Evolutionary conservation across 2,888 invertebrate genomes (phyloP).

Genomic region (Leptopterna dolabrata): DNA sequence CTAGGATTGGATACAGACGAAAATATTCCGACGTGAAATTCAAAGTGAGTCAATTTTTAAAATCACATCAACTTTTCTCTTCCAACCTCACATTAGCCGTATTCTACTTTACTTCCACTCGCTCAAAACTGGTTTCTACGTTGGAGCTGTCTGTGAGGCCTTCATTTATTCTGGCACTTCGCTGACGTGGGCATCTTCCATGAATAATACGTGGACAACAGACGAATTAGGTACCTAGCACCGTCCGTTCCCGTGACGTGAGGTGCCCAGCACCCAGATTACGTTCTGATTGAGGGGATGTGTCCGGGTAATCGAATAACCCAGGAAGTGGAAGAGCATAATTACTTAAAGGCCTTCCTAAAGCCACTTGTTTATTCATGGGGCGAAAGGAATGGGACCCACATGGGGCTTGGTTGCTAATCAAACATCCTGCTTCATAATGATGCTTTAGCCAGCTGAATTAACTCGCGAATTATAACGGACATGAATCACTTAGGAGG

Average conservation of each 20-base stretch:
- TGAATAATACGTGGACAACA: neutral
- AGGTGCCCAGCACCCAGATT: neutral
- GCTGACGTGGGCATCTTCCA: neutral
- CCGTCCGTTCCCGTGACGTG: neutral
- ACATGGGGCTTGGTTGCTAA: constrained; percentile 44
- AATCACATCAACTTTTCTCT: too few species aligned
- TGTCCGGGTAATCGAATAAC: constrained; percentile 45
- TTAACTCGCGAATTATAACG: constrained; percentile 5
- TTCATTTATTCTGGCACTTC: too few species aligned
- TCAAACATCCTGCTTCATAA: constrained; percentile 34
- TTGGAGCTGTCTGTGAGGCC: too few species aligned
- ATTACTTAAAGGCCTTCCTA: constrained; percentile 42
- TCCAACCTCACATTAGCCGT: too few species aligned
- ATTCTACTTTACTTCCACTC: too few species aligned
- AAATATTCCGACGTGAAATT: too few species aligned
- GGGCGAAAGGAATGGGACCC: constrained; percentile 15
- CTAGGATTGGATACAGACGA: too few species aligned
- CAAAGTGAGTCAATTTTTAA: too few species aligned
- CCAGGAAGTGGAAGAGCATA: constrained; percentile 21
- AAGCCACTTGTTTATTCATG: constrained; percentile 43
- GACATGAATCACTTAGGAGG: neutral
- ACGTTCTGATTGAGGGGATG: constrained; percentile 15
- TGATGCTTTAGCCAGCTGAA: constrained; percentile 32
- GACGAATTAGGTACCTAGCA: neutral
- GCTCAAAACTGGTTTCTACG: too few species aligned